Evolutionary conservation across 2,888 invertebrate species (phyloP).

Genomic region (Agrochola macilenta): DNA sequence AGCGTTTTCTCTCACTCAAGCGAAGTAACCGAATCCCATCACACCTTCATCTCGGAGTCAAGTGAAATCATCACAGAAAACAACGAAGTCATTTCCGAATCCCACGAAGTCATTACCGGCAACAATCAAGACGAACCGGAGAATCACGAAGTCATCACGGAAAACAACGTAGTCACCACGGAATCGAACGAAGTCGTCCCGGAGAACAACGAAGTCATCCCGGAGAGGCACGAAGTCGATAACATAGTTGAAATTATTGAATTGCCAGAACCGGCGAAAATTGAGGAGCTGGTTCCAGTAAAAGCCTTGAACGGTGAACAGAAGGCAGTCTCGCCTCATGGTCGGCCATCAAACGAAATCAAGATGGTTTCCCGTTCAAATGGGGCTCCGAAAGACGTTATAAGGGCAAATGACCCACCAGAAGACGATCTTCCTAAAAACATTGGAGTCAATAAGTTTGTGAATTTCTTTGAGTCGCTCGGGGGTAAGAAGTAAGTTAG

Average conservation of each 20-base stretch:
- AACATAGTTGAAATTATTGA: constrained; percentile 39
- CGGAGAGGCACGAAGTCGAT: constrained; percentile 46
- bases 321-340: constrained; percentile 48
- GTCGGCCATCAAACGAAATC: constrained; percentile 85
- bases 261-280: constrained; percentile 41
- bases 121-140: constrained; percentile 35
- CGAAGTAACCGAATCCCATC: constrained; percentile 36
- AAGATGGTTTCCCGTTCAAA: constrained; percentile 83
- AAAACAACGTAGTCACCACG: constrained; percentile 31
- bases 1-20: constrained; percentile 35
- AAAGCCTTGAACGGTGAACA: constrained; percentile 47
- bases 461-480: constrained; percentile 88
- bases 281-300: constrained; percentile 25
- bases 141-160: constrained; percentile 25
- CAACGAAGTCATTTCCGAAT: constrained; percentile 33
- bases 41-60: constrained; percentile 32
- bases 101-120: constrained; percentile 38
- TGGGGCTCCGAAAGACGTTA: constrained; percentile 83
- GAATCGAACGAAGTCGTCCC: constrained; percentile 28
- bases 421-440: constrained; percentile 88
- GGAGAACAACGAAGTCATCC: constrained; percentile 33
- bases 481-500: constrained; percentile 84
- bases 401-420: constrained; percentile 87
- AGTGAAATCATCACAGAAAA: constrained; percentile 46
- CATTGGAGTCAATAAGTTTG: constrained; percentile 88